Percentiles rank a stretch among this genome's conserved stretches.
Evolutionary conservation across 2,888 invertebrate genomes (phyloP).

Genomic region (Bibio marci): DNA sequence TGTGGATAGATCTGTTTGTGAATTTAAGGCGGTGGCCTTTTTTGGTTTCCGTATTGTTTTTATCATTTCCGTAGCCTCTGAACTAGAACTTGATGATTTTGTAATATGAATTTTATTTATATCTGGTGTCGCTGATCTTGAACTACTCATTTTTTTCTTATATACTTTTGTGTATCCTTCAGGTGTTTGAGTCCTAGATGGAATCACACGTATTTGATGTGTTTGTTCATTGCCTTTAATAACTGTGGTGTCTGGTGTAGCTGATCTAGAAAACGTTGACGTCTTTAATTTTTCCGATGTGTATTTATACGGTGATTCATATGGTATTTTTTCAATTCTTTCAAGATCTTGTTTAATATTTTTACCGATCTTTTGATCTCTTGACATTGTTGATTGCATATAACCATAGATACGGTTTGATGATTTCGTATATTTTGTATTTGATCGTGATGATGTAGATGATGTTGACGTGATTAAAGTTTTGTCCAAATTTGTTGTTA

Average conservation of each 20-base stretch:
- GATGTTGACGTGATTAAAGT: background rate
- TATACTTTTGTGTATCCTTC: background rate
- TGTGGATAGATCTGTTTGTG: too few relatives aligned
- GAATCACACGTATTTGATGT: background rate
- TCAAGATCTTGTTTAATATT: background rate
- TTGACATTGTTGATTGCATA: conserved; percentile 41
- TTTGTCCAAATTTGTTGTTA: too few relatives aligned
- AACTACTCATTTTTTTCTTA: background rate
- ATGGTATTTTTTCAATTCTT: background rate
- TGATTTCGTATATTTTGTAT: conserved; percentile 4
- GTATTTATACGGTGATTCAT: conserved; percentile 1
- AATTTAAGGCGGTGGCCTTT: too few relatives aligned
- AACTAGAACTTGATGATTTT: background rate
- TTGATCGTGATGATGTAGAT: background rate
- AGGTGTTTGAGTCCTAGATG: background rate
- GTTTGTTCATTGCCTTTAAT: background rate
- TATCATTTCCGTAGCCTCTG: background rate
- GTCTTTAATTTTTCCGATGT: background rate
- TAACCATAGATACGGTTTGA: conserved; percentile 29
- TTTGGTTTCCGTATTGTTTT: background rate
- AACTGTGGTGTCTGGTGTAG: background rate
- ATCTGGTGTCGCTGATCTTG: conserved; percentile 11
- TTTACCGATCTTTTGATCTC: conserved; percentile 34
- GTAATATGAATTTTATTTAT: conserved; percentile 4
- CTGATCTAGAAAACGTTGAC: background rate